phyloP scores from a whole-genome alignment of 2,113 vertebrate genomes.

The Toxostoma redivivum region DNA sequence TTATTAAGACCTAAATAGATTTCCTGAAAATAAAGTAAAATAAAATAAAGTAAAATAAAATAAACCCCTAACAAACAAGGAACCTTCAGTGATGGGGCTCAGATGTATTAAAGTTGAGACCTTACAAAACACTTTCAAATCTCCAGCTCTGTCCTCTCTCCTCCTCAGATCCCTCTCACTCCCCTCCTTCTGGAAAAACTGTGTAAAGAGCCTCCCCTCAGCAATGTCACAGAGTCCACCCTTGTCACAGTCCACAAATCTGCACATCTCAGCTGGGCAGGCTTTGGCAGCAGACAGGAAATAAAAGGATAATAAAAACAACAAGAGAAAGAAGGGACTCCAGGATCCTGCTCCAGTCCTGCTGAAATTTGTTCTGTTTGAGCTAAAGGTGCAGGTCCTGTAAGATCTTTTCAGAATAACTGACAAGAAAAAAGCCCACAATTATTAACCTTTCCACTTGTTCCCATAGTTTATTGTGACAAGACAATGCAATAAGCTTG shows the following conservation, averaged over 20 bases:
- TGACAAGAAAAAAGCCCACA: conserved; percentile 68
- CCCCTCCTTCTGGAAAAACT: not conserved
- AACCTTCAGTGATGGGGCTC: not conserved
- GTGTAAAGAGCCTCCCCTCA: not conserved
- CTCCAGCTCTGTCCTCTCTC: not conserved
- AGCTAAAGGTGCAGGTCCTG: not conserved
- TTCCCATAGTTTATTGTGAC: conserved; percentile 81
- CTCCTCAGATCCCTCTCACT: not conserved
- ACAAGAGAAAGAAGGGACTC: not conserved
- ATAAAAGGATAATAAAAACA: not conserved
- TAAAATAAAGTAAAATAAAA: not conserved
- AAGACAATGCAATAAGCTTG: conserved; percentile 80
- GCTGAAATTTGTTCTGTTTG: not conserved
- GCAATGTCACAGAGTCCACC: not conserved
- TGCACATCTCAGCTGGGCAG: not conserved
- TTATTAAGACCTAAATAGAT: not conserved
- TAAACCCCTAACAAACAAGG: not conserved
- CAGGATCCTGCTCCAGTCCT: not conserved
- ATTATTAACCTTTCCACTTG: conserved; percentile 81
- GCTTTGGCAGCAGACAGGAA: not conserved
- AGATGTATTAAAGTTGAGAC: not conserved
- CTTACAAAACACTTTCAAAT: not conserved
- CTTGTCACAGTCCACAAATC: not conserved
- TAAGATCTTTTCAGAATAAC: conserved; percentile 48
- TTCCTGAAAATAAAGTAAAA: not conserved